Evolutionary conservation across 2,888 invertebrate species (phyloP).

Genomic region (Atrina japonica): DNA sequence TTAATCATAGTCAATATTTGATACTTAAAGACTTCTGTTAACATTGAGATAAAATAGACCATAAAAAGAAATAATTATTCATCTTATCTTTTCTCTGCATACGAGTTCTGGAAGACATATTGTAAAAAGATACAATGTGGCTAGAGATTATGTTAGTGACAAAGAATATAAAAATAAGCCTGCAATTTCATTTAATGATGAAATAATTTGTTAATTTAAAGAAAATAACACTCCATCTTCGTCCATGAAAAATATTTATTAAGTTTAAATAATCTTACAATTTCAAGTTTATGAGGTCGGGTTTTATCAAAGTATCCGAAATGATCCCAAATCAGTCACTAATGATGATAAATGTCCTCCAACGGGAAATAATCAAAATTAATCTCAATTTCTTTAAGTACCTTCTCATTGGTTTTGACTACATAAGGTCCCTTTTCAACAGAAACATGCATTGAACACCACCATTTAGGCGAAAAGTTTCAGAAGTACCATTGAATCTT

Average conservation of each 20-base stretch:
- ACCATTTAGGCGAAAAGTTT: constrained; percentile 19
- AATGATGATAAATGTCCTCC: constrained; percentile 36
- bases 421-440: constrained; percentile 4
- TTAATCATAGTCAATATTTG: too few relatives aligned
- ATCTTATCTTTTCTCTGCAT: constrained; percentile 1
- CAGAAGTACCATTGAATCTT: constrained; percentile 9
- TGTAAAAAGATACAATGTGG: not conserved
- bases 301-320: constrained; percentile 35
- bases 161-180: constrained; percentile 1
- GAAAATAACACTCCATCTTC: constrained; percentile 2
- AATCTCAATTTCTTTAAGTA: constrained; percentile 20
- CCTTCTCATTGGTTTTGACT: constrained; percentile 6
- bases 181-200: constrained; percentile 25
- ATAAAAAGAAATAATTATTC: too few relatives aligned
- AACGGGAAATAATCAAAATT: constrained; percentile 22
- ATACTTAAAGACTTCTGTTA: too few relatives aligned
- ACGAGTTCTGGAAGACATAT: not conserved
- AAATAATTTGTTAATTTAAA: not conserved
- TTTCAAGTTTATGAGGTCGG: constrained; percentile 27
- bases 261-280: constrained; percentile 46
- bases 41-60: too few relatives aligned
- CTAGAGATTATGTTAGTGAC: not conserved
- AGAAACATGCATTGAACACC: constrained; percentile 6
- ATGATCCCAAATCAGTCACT: constrained; percentile 27
- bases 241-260: constrained; percentile 34